Evolutionary conservation across 2,888 invertebrate species (phyloP).

Genomic region (Tetragnatha montana): DNA sequence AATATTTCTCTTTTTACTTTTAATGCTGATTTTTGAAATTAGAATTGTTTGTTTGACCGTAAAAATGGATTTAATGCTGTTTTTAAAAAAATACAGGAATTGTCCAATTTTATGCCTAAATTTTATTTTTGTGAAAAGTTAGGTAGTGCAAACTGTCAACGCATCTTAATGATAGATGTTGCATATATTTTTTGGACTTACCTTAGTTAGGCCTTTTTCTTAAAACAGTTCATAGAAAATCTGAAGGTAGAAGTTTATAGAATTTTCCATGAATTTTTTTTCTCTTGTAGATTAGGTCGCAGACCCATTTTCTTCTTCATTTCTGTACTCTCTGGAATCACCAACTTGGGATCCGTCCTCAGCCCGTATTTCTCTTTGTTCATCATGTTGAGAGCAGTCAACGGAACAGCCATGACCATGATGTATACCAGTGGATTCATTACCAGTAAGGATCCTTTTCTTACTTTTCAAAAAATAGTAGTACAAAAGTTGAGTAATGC

Average conservation of each 20-base stretch:
- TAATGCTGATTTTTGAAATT: too few relatives aligned
- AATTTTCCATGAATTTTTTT: too few relatives aligned
- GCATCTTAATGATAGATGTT: too few relatives aligned
- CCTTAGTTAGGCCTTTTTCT: neutral
- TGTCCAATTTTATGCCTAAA: too few relatives aligned
- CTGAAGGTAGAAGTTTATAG: too few relatives aligned
- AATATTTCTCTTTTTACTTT: too few relatives aligned
- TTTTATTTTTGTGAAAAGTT: too few relatives aligned
- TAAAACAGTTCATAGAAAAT: neutral
- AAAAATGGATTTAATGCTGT: too few relatives aligned
- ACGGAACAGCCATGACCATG: constrained; percentile 46
- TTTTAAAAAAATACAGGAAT: too few relatives aligned
- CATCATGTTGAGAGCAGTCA: constrained; percentile 45
- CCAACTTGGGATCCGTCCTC: constrained; percentile 43
- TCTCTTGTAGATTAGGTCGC: constrained; percentile 55
- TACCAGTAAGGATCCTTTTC: constrained; percentile 43
- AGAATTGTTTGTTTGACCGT: too few relatives aligned
- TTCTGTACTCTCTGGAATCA: constrained; percentile 25
- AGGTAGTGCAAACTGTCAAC: too few relatives aligned
- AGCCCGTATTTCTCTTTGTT: constrained; percentile 43
- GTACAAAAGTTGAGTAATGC: neutral
- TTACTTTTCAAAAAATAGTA: neutral
- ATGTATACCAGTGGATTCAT: constrained; percentile 56
- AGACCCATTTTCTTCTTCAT: constrained; percentile 38
- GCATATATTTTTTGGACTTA: too few relatives aligned